Percentiles rank a stretch among this genome's conserved stretches.
These are phyloP conservation scores for Mythimna ferrago DNA, from an alignment of 2,888 invertebrate species.

Conservation along the genomic window DNA sequence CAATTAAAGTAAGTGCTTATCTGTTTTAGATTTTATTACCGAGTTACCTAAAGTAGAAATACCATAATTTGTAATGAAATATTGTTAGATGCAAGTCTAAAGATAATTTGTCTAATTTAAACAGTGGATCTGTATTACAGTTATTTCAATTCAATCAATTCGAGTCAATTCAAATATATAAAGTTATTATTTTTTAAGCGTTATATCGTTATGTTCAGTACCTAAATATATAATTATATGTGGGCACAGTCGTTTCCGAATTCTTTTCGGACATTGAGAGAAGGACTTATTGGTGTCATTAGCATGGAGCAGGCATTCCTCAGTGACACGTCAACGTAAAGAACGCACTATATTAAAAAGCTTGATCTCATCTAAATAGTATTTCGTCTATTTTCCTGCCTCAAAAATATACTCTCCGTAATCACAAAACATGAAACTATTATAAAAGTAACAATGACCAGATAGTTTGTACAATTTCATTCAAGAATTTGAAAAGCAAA, in stretches of 20 bases:
- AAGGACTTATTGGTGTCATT: slow-evolving; percentile 81
- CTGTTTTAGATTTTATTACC: slow-evolving; percentile 4
- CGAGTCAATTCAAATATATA: slow-evolving; percentile 18
- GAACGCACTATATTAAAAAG: slow-evolving; percentile 77
- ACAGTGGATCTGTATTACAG: slow-evolving; percentile 16
- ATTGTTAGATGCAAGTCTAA: slow-evolving; percentile 10
- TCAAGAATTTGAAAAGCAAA: slow-evolving; percentile 13
- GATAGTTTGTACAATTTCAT: slow-evolving; percentile 12
- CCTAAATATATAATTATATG: slow-evolving; percentile 80
- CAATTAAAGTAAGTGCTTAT: background rate
- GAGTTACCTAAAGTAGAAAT: slow-evolving; percentile 14
- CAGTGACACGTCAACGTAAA: slow-evolving; percentile 72
- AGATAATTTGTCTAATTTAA: slow-evolving; percentile 26
- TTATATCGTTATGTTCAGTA: slow-evolving; percentile 72
- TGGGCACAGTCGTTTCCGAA: slow-evolving; percentile 72
- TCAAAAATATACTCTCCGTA: background rate
- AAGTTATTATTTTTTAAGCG: slow-evolving; percentile 52
- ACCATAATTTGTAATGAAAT: slow-evolving; percentile 9
- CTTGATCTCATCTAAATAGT: slow-evolving; percentile 50
- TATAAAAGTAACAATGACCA: slow-evolving; percentile 12
- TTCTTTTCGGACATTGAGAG: slow-evolving; percentile 78
- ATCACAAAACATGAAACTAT: background rate
- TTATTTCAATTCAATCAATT: slow-evolving; percentile 32
- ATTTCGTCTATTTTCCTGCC: slow-evolving; percentile 9
- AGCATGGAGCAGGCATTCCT: slow-evolving; percentile 81